Percentiles rank a stretch among this genome's conserved stretches.
phyloP scores from a whole-genome alignment of 2,888 invertebrate species.

The Suillia variegata region DNA sequence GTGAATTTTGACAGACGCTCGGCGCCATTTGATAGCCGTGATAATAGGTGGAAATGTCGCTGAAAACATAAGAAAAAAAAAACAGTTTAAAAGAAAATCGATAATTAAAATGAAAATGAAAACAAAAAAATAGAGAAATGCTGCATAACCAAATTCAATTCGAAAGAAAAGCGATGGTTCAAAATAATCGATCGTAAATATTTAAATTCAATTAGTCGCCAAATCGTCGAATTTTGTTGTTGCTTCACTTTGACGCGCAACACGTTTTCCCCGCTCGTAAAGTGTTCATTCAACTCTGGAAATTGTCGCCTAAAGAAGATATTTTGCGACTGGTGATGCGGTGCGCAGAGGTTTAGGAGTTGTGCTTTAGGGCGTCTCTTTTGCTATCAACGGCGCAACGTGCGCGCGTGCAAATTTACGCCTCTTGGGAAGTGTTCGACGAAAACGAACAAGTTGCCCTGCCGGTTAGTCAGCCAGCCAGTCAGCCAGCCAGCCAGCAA shows the following conservation, averaged over 20 bases:
- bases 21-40: conserved; percentile 64
- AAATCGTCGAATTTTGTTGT: too few relatives aligned
- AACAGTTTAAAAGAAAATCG: conserved; percentile 19
- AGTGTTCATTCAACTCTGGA: conserved; percentile 11
- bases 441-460: not conserved
- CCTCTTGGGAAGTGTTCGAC: not conserved
- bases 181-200: too few relatives aligned
- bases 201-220: too few relatives aligned
- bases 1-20: conserved; percentile 59
- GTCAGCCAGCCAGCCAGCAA: too few relatives aligned
- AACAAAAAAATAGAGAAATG: not conserved
- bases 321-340: too few relatives aligned
- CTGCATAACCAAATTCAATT: too few relatives aligned
- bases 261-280: too few relatives aligned
- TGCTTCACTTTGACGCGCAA: too few relatives aligned
- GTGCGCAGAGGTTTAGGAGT: too few relatives aligned
- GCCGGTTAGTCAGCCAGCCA: not conserved
- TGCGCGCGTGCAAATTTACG: not conserved
- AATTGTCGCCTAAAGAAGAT: not conserved
- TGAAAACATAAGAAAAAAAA: conserved; percentile 47
- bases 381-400: not conserved
- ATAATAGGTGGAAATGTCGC: conserved; percentile 61
- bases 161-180: too few relatives aligned
- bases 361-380: not conserved
- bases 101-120: not conserved